Base-by-base conservation (phyloP, 1,140 invertebrate genomes). In the Lethrus apterus region DNA sequence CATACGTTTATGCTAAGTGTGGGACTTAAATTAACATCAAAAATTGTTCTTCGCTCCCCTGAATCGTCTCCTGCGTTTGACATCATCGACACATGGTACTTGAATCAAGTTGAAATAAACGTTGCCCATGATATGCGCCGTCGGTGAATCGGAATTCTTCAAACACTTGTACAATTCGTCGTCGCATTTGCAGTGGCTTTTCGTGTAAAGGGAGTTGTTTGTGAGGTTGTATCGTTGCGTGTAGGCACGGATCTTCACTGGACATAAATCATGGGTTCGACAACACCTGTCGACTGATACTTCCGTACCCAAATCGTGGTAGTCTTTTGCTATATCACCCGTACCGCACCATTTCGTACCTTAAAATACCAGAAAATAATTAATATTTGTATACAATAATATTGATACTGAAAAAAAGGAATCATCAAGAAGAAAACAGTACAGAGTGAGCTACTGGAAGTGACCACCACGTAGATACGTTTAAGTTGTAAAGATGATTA, bases 291-390 rank as follows among this genome's bases (percentile, higher is more conserved):
- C 89, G 43, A 90, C 76, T 13, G 72, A 68, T 23, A 72, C 68
- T 55, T 85, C 78, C 0, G 71, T 65, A 15, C 89, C 89, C 33
- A 92, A 70, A 64, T 92, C 86, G 63, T 83, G 83, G 66, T 90
- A 91, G 55, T 77, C 77, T n/a, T 74, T 69, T 1, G 89, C 88
- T 44, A 90, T 79, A 60, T 91, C 87, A 1, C 87, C 87, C 0
- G 83, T 80, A 2, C 89, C 89, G 59, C 89, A 92, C 89, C 88
- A 91, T 67, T 90, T 90, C 30, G 87, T 91, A 30, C 87, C 87
- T 91, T 56, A 24, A 60, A 61, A 23, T 19, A 15, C 5, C 5
- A 33, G 14, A 41, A 26, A 46, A 46, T 9, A 8, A 26, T 13
- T 26, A 13, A n/a, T 23, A 29, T 30, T 14, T 44, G 2, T 17